phyloP scores from a whole-genome alignment of 2,797 vertebrate genomes.

The Dendrocincla fuliginosa region DNA sequence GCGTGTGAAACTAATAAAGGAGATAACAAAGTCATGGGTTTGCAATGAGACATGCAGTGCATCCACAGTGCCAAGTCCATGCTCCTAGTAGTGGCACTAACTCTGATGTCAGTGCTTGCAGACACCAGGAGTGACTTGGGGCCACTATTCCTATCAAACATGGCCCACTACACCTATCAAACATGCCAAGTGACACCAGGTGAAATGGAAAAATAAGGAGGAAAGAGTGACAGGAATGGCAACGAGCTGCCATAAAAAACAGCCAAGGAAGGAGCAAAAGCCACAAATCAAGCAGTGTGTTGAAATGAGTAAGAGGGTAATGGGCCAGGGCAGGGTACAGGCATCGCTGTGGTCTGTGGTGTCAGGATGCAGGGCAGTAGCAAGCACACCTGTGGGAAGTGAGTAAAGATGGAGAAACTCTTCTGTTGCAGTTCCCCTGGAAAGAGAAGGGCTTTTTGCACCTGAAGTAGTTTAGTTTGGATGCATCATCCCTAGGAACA shows the following conservation, averaged over 20 bases:
- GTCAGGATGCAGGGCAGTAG: neutral
- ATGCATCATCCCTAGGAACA: neutral
- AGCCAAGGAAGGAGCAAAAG: neutral
- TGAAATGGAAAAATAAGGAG: neutral
- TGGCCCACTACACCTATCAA: neutral
- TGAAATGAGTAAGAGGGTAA: neutral
- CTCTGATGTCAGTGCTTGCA: neutral
- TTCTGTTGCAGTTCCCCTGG: neutral
- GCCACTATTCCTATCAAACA: neutral
- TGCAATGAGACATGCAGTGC: neutral
- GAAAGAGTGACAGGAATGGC: neutral
- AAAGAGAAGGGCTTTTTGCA: neutral
- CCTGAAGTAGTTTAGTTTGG: neutral
- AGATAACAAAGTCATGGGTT: neutral
- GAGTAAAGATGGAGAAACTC: neutral
- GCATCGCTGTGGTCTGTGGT: neutral
- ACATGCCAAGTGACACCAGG: neutral
- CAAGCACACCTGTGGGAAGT: accelerated
- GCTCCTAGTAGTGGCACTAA: neutral
- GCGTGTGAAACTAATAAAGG: neutral
- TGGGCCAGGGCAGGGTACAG: neutral
- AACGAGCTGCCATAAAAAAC: neutral
- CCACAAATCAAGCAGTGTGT: neutral
- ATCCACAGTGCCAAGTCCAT: neutral
- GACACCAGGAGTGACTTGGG: neutral